A percentile compares a stretch with the other conserved stretches of the same genome.
Conservation (phyloP, 2,888 invertebrate genomes). For the Alitta virens region DNA sequence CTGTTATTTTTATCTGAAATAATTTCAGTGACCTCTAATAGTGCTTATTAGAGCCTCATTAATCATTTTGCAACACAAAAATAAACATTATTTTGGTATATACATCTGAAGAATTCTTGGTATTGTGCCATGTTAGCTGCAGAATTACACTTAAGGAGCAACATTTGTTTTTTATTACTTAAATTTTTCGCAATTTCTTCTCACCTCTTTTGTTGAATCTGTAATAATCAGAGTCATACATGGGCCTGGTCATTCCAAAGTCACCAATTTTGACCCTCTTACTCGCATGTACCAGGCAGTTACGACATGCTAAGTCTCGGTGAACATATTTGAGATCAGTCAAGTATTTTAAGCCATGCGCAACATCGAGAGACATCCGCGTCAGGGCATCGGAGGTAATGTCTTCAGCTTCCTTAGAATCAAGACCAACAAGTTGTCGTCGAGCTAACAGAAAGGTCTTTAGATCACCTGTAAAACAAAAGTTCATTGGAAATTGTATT, state of each 20-base stretch:
- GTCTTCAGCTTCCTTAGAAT: conserved; percentile 64
- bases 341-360: conserved; percentile 80
- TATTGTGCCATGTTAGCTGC: no score
- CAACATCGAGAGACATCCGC: conserved; percentile 83
- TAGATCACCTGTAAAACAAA: conserved; percentile 66
- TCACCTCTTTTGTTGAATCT: conserved; percentile 74
- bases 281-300: conserved; percentile 75
- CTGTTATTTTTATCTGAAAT: no score
- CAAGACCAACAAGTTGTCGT: conserved; percentile 69
- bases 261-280: conserved; percentile 76
- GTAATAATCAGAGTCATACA: conserved; percentile 86
- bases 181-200: no score
- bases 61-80: no score
- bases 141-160: no score
- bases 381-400: conserved; percentile 78
- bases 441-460: conserved; percentile 84
- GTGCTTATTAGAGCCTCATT: no score
- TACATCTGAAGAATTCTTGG: no score
- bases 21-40: no score
- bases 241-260: conserved; percentile 88
- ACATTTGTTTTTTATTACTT: no score
- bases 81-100: no score
- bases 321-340: conserved; percentile 84
- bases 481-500: no score
- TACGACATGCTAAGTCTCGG: conserved; percentile 77